Evolutionary conservation across 30 jellyfish, hydroid and myxozoan genomes (phyloP), one percentile per base, ranked within the genome.

Genomic region (Aurelia aurita): DNA sequence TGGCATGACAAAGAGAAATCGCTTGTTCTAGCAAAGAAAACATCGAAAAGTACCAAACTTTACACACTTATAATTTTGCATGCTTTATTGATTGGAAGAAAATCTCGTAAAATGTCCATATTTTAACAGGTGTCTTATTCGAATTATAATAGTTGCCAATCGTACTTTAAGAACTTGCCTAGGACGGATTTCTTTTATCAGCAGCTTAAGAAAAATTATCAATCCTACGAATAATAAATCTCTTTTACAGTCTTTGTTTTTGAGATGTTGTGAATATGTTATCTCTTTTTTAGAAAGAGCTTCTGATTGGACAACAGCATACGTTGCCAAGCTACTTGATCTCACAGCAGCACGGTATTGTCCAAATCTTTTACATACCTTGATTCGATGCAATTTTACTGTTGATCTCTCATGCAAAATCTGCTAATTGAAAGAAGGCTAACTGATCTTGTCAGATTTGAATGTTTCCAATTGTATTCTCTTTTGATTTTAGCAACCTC

Each of bases 1-100:
- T 59, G 71, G 71, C 71, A 59, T 59, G 32, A 59, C 29, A 59
- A 34, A 34, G 71, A 59, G 29, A 59, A 59, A 34, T 59, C 71
- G 3, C 71, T 59, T 29, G 71, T n/a, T 59, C 71, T 59, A 3
- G 71, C 71, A 18, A 59, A 34, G 71, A 59, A 29, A 18, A 59
- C 5, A 34, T 29, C 43, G 29, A 59, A 3, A 59, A 59, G 71
- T 59, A 59, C 29, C 29, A 59, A 20, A 20, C 43, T 59, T 59
- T 59, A 29, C 16, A 18, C 25, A 3, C 25, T 59, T 59, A 6
- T 59, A 34, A 59, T 18, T 59, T 59, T 59, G n/a, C n/a, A n/a
- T n/a, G n/a, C 6, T 59, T 34, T 3, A 3, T 59, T 34, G 10
- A 59, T 18, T 10, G 25, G 29, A 59, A 59, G 29, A 20, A 20